Evolutionary conservation across 2,888 invertebrate genomes (phyloP).

Genomic region (Drosophila mulleri): DNA sequence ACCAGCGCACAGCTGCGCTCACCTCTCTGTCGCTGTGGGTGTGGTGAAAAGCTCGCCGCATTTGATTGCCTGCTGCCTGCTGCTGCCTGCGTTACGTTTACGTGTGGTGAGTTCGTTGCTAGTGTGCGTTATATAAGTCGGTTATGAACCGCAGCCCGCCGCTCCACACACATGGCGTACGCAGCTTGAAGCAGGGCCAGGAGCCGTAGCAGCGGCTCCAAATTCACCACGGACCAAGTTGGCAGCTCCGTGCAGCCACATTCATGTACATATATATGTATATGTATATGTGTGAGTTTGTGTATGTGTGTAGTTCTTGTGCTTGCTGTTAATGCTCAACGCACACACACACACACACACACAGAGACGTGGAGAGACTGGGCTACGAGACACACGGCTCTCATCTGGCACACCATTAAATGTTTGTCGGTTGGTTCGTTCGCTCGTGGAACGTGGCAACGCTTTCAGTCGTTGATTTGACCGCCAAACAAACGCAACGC

Average conservation of each 20-base stretch:
- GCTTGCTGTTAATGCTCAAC: slow-evolving; percentile 14
- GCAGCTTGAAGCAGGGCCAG: slow-evolving; percentile 11
- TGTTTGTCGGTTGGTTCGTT: slow-evolving; percentile 38
- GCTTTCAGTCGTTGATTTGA: slow-evolving; percentile 82
- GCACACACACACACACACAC: slow-evolving; percentile 14
- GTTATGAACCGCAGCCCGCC: slow-evolving; percentile 54
- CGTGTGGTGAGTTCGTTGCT: slow-evolving; percentile 45
- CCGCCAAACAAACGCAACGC: slow-evolving; percentile 82
- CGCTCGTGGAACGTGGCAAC: slow-evolving; percentile 62
- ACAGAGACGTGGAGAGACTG: slow-evolving; percentile 25
- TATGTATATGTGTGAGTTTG: not conserved
- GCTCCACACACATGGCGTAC: slow-evolving; percentile 30
- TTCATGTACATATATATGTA: slow-evolving; percentile 16
- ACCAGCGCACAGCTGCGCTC: slow-evolving; percentile 31
- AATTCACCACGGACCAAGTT: slow-evolving; percentile 49
- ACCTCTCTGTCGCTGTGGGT: not conserved
- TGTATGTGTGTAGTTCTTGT: slow-evolving; percentile 16
- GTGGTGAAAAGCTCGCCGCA: slow-evolving; percentile 52
- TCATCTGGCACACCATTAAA: slow-evolving; percentile 50
- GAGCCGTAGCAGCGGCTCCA: slow-evolving; percentile 1
- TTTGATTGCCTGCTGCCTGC: not conserved
- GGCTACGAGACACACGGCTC: slow-evolving; percentile 33
- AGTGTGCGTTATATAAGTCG: slow-evolving; percentile 73
- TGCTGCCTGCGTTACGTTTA: slow-evolving; percentile 11
- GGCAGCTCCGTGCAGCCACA: slow-evolving; percentile 51